Base-by-base conservation (phyloP, 2,888 invertebrate genomes). In the Aricia artaxerxes region DNA sequence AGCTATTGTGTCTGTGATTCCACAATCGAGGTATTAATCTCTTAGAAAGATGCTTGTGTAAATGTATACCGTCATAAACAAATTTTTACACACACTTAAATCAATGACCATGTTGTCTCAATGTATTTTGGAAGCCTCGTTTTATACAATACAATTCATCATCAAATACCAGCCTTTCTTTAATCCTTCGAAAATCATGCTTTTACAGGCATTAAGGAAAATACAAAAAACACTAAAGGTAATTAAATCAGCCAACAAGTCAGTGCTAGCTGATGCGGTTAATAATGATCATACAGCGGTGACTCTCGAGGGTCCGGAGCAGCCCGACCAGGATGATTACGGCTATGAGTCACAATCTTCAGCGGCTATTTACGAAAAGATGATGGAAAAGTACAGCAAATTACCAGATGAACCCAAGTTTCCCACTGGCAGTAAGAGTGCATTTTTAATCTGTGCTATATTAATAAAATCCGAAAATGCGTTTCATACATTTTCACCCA, bases 281-380 rank as follows among this genome's bases (percentile, higher is more conserved):
- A 97, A 97, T 85, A 95, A 95, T 83, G 96, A 97, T 53, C 96
- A 97, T 84, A 97, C 97, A 16, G 97, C 97, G 4, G 95, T 97
- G 4, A 97, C 97, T 0, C 90, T 96, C 60, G 95, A 96, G 77
- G 97, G 97, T 0, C 96, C 96, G 0, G 96, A 96, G 1, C 97
- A 98, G 85, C 97, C 97, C 0, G 98, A 98, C 85, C 97, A 98
- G 87, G 98, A 98, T 92, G 98, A 98, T 87, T 98, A 98, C 87
- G 98, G 98, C 0, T 98, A 98, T 87, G 97, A 97, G 64, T 98
- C 98, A 0, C 97, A 97, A 84, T 97, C 97, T 88, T 97, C 98
- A 1, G 96, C 97, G 73, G 97, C 97, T 49, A 95, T 97, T 84
- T 98, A 98, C 88, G 96, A 96, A 83, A 97, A 98, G 89, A 96